These are phyloP conservation scores for Idaea dimidiata DNA, from an alignment of 2,888 invertebrate genomes.

Conservation along the genomic window DNA sequence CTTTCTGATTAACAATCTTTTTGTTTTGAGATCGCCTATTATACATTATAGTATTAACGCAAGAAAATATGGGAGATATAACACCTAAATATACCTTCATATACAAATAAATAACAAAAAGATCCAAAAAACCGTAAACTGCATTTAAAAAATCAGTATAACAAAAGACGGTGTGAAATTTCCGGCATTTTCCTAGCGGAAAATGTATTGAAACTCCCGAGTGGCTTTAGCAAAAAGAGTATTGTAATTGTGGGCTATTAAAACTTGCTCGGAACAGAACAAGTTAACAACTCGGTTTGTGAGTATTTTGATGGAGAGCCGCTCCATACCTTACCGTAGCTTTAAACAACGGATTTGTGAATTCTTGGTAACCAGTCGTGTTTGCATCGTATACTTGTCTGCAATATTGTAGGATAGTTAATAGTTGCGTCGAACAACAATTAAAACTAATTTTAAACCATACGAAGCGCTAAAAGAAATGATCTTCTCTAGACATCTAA, in stretches of 20 bases:
- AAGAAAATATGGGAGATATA: too few relatives aligned
- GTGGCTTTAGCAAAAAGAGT: conserved; percentile 31
- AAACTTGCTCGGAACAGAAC: conserved; percentile 37
- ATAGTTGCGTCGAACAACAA: too few relatives aligned
- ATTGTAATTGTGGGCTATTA: conserved; percentile 48
- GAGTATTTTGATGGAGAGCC: conserved; percentile 29
- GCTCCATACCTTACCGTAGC: conserved; percentile 11
- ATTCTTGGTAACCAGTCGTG: neutral
- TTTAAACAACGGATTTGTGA: neutral
- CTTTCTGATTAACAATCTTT: too few relatives aligned
- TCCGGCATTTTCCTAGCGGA: conserved; percentile 23
- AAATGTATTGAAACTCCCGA: conserved; percentile 25
- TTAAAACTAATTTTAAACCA: too few relatives aligned
- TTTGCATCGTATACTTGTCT: neutral
- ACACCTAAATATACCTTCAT: too few relatives aligned
- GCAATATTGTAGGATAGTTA: too few relatives aligned
- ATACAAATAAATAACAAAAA: neutral
- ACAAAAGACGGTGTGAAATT: conserved; percentile 22
- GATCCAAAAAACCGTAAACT: neutral
- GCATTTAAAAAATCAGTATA: neutral
- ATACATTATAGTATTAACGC: too few relatives aligned
- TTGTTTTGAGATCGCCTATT: too few relatives aligned
- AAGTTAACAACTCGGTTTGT: conserved; percentile 17
- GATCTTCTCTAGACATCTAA: too few relatives aligned
- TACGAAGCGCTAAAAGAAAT: too few relatives aligned